These are phyloP conservation scores for Aphodius sticticus DNA, from an alignment of 2,888 invertebrate species.

Conservation along the genomic window DNA sequence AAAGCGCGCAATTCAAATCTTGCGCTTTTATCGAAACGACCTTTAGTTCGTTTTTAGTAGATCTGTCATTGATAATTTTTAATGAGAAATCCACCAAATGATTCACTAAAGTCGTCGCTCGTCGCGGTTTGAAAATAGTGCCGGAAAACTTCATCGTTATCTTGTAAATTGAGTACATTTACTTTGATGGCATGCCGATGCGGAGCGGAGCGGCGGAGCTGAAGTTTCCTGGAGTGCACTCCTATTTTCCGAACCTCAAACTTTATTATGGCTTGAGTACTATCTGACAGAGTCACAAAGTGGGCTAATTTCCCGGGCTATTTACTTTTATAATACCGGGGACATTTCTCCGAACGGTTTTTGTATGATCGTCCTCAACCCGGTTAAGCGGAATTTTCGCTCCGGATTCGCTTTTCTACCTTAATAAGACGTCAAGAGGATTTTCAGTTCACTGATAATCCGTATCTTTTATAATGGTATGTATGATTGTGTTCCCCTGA, in stretches of 20 bases:
- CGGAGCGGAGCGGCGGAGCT: conserved; percentile 11
- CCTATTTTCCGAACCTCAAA: conserved; percentile 22
- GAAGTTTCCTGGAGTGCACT: conserved; percentile 18
- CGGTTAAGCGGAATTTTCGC: not conserved
- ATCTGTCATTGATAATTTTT: too few species aligned
- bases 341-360: conserved; percentile 16
- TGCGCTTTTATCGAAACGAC: too few species aligned
- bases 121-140: not conserved
- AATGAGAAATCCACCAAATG: too few species aligned
- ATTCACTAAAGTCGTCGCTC: too few species aligned
- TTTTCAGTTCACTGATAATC: not conserved
- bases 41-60: too few species aligned
- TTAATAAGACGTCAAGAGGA: not conserved
- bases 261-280: conserved; percentile 20
- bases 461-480: not conserved
- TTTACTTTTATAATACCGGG: conserved; percentile 25
- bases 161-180: conserved; percentile 17
- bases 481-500: not conserved
- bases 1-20: too few species aligned
- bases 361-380: conserved; percentile 18
- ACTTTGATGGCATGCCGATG: conserved; percentile 21
- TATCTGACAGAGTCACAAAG: conserved; percentile 26
- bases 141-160: not conserved
- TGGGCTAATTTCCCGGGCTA: conserved; percentile 23
- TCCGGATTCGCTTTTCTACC: not conserved